Evolutionary conservation across 2,113 vertebrate genomes (phyloP).

Genomic region (Perognathus longimembris): DNA sequence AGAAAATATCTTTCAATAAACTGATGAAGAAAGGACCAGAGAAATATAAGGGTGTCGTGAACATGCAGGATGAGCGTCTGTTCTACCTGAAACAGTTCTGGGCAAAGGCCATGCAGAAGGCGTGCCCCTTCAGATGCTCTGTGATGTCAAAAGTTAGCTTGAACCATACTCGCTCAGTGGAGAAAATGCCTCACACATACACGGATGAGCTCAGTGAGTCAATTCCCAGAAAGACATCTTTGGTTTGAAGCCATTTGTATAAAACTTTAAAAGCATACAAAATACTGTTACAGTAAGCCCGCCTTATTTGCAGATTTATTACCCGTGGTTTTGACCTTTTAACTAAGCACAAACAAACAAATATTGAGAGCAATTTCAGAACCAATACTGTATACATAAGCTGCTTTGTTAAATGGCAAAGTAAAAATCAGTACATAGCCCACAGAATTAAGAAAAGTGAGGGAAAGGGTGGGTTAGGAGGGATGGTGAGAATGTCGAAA

Average conservation of each 20-base stretch:
- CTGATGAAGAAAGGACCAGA: neutral
- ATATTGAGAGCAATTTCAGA: too few relatives aligned
- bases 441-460: too few relatives aligned
- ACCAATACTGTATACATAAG: too few relatives aligned
- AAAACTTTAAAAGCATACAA: neutral
- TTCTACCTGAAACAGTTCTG: neutral
- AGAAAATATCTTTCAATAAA: neutral
- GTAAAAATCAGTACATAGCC: too few relatives aligned
- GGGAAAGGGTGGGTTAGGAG: too few relatives aligned
- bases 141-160: neutral
- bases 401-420: too few relatives aligned
- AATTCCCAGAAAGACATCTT: conserved; percentile 21
- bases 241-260: neutral
- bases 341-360: too few relatives aligned
- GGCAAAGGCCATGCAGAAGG: neutral
- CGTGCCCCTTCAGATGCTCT: neutral
- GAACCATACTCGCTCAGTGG: neutral
- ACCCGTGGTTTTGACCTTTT: too few relatives aligned
- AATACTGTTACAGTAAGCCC: neutral
- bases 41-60: neutral
- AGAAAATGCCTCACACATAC: neutral
- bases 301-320: too few relatives aligned
- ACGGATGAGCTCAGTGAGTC: neutral
- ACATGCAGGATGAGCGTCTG: neutral
- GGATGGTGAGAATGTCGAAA: too few relatives aligned